Conservation (phyloP, 2,888 invertebrate species). For the Scaeva pyrastri region DNA sequence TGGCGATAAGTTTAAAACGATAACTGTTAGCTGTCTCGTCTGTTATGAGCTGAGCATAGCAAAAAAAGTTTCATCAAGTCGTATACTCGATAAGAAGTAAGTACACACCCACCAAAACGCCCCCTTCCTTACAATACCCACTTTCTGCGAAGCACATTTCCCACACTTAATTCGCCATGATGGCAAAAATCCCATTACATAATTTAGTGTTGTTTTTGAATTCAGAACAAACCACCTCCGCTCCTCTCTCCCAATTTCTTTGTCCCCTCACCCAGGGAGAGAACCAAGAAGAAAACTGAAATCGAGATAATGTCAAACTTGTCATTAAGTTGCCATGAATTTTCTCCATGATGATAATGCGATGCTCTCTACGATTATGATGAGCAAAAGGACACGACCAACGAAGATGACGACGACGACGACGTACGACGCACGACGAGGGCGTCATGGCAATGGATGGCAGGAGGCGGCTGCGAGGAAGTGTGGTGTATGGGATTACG, state of each 20-base stretch:
- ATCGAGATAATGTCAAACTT: slow-evolving; percentile 74
- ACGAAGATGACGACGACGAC: background rate
- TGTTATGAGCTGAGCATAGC: no score
- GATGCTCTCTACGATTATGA: background rate
- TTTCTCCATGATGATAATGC: background rate
- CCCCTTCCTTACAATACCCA: background rate
- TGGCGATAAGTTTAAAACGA: background rate
- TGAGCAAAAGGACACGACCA: background rate
- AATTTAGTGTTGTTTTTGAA: slow-evolving; percentile 15
- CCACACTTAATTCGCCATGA: background rate
- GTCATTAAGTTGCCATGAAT: slow-evolving; percentile 72
- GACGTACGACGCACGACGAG: background rate
- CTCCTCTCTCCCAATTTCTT: background rate
- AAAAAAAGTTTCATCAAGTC: background rate
- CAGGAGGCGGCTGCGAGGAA: no score
- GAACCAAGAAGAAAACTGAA: slow-evolving; percentile 42
- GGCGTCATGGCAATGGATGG: background rate
- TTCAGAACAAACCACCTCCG: background rate
- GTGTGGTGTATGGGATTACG: slow-evolving; percentile 14
- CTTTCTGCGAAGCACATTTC: background rate
- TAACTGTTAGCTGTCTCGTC: background rate
- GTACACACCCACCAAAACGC: background rate
- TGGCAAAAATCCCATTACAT: slow-evolving; percentile 28
- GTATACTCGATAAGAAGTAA: background rate
- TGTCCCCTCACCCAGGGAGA: no score